These are phyloP conservation scores for Serrognathus titanus DNA, from an alignment of 2,888 invertebrate genomes.

Conservation along the genomic window DNA sequence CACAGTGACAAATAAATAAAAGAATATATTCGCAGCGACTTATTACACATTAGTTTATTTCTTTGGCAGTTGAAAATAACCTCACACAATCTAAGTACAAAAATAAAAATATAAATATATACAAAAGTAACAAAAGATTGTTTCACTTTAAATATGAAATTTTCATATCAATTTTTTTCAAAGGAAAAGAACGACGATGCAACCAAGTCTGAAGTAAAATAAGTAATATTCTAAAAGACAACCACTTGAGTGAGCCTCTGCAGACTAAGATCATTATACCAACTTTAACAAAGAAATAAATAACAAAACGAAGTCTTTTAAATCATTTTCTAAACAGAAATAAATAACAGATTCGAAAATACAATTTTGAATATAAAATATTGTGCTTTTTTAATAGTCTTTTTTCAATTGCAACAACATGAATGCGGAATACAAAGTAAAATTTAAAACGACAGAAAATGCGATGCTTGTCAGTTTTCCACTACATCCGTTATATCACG, in stretches of 20 bases:
- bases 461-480: constrained; percentile 13
- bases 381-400: neutral
- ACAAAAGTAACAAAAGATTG: neutral
- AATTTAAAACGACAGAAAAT: constrained; percentile 4
- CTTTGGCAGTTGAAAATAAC: neutral
- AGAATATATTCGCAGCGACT: constrained; percentile 8
- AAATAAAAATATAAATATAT: constrained; percentile 3
- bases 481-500: constrained; percentile 31
- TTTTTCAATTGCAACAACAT: neutral
- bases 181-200: neutral
- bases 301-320: too few species aligned
- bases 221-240: too few species aligned
- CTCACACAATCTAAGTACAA: neutral
- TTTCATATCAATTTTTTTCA: neutral
- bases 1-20: constrained; percentile 8
- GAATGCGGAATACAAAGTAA: constrained; percentile 5
- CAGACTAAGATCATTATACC: too few species aligned
- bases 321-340: too few species aligned
- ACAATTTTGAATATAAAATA: neutral
- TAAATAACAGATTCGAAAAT: neutral
- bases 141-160: neutral
- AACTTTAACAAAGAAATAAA: too few species aligned
- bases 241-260: too few species aligned
- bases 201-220: too few species aligned
- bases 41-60: neutral